Evolutionary conservation across 2,113 vertebrate genomes (phyloP), one percentile per base, ranked within the genome.

Genomic region (Candoia aspera): DNA sequence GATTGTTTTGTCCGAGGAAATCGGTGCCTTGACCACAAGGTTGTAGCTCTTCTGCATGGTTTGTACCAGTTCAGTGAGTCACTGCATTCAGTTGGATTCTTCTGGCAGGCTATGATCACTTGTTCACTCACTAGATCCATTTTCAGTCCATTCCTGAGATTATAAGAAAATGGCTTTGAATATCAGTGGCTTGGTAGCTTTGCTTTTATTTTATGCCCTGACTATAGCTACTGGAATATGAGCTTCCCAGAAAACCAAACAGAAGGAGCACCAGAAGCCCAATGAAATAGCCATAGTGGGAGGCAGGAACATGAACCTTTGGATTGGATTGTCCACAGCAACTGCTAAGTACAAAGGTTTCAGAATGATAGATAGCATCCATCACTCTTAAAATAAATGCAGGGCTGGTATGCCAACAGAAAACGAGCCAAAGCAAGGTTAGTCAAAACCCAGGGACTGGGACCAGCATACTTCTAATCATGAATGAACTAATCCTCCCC

Each of bases 201-300:
- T 98, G 33, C 90, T 96, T 89, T 59, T 96, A 29, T 98, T 98
- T 93, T 98, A 98, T 62, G 53, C 29, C 0, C 9, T 97, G 83
- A 98, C 97, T 93, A 95, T 97, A 92, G 96, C 93, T n/a, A 97
- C 93, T 33, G 97, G 98, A 86, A 95, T 98, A 29, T 98, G 98
- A 98, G 98, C 98, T 6, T 97, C 98, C 49, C 93, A 97, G 96
- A 98, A 98, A 93, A 98, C 97, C 90, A 98, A 96, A 92, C 97
- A 96, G 90, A 94, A 98, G 93, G 96, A 96, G 88, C 96, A 94
- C 87, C 96, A 95, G n/a, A 97, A 93, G 37, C 91, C 95, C 88
- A 97, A 94, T 29, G 98, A 98, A 93, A 95, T 98, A 62, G 94
- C 97, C 15, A 97, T 98, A 3, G 96, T 98, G 89, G 98, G 97